These are phyloP conservation scores for Drosophila incognita DNA, from an alignment of 2,888 invertebrate species.

Conservation along the genomic window DNA sequence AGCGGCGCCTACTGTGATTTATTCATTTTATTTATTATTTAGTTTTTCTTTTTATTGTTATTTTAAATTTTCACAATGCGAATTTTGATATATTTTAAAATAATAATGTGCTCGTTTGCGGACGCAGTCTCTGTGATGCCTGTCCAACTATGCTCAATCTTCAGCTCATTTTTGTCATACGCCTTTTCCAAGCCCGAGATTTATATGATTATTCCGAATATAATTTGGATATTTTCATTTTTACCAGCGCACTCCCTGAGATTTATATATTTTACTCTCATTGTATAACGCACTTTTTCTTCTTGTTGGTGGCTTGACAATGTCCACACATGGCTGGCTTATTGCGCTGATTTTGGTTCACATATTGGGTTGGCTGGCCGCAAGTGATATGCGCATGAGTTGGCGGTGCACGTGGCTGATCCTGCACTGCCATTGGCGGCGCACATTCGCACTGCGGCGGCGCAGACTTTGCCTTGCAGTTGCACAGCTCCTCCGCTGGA, in stretches of 20 bases:
- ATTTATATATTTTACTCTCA: constrained; percentile 6
- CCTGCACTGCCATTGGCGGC: constrained; percentile 11
- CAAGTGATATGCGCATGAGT: constrained; percentile 52
- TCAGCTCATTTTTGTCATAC: neutral
- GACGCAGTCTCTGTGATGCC: neutral
- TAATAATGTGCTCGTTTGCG: constrained; percentile 11
- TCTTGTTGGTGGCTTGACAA: constrained; percentile 8
- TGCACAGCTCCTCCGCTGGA: constrained; percentile 28
- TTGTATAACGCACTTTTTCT: constrained; percentile 63
- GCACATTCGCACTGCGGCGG: constrained; percentile 47
- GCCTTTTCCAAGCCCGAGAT: neutral
- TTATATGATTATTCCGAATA: too few relatives aligned
- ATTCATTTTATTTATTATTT: neutral
- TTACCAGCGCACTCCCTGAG: neutral
- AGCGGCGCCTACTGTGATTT: neutral
- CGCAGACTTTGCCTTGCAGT: constrained; percentile 23
- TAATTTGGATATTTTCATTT: neutral
- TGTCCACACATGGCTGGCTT: constrained; percentile 13
- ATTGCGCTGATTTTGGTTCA: neutral
- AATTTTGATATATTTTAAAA: constrained; percentile 9
- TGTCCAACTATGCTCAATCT: constrained; percentile 3
- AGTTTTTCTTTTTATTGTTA: neutral
- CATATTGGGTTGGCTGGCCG: constrained; percentile 25
- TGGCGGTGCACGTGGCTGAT: neutral
- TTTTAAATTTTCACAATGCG: neutral